Conservation (phyloP, 2,113 vertebrate species). For the Aphyosemion australe region DNA sequence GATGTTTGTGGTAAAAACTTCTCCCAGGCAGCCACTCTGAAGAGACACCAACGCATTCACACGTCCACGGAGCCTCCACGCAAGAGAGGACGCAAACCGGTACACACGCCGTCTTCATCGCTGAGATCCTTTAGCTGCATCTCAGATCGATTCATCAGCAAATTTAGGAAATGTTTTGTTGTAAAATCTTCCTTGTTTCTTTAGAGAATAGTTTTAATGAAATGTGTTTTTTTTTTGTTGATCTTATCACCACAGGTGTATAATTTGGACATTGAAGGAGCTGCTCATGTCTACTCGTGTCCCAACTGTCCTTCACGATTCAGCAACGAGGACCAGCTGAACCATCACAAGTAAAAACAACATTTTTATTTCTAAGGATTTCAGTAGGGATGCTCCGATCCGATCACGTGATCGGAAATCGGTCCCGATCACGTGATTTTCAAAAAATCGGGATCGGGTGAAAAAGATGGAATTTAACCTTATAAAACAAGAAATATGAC, state of each 20-base stretch:
- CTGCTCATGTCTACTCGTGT: conserved; percentile 57
- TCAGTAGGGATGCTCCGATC: too few relatives aligned
- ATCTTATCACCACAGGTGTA: conserved; percentile 50
- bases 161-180: too few relatives aligned
- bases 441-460: too few relatives aligned
- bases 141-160: neutral
- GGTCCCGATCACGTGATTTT: too few relatives aligned
- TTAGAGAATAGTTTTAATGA: neutral
- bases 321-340: conserved; percentile 70
- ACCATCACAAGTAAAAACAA: conserved; percentile 73
- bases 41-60: conserved; percentile 87
- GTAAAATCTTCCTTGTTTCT: neutral
- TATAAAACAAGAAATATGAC: too few relatives aligned
- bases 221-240: neutral
- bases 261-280: conserved; percentile 55
- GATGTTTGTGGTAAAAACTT: conserved; percentile 81
- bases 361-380: too few relatives aligned
- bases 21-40: conserved; percentile 85
- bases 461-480: too few relatives aligned
- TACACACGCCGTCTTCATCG: conserved; percentile 11
- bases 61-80: conserved; percentile 44
- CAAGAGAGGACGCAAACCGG: conserved; percentile 73
- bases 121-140: too few relatives aligned
- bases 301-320: conserved; percentile 71
- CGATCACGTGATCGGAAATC: too few relatives aligned